Conservation (phyloP, 2,113 vertebrate genomes). For the Nerophis lumbriciformis region DNA sequence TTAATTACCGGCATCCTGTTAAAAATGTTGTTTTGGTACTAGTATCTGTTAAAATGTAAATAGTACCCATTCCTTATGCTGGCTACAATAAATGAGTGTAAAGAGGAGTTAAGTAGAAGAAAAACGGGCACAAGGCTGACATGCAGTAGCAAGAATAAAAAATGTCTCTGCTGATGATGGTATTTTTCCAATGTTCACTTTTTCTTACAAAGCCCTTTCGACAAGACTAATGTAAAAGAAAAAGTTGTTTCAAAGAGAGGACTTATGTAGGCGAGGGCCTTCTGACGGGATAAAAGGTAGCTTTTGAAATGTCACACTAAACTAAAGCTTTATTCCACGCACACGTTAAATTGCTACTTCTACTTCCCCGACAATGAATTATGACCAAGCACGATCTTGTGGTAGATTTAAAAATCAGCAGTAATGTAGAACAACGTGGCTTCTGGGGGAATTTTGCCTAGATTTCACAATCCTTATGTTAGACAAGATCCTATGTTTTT, state of each 20-base stretch:
- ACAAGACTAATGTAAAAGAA: constrained; percentile 30
- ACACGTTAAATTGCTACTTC: constrained; percentile 7
- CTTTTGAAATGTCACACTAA: constrained; percentile 48
- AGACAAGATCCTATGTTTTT: too few relatives aligned
- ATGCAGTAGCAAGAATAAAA: constrained; percentile 20
- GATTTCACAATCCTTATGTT: too few relatives aligned
- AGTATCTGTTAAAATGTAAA: too few relatives aligned
- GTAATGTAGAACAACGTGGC: constrained; percentile 20
- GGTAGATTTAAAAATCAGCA: constrained; percentile 10
- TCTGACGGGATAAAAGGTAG: constrained; percentile 42
- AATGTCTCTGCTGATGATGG: constrained; percentile 30
- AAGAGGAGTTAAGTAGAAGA: too few relatives aligned
- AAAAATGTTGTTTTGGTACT: too few relatives aligned
- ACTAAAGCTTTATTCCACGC: constrained; percentile 19
- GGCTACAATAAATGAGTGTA: too few relatives aligned
- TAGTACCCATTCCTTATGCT: too few relatives aligned
- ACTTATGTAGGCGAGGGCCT: constrained; percentile 35
- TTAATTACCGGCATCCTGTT: too few relatives aligned
- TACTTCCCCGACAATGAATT: constrained; percentile 6
- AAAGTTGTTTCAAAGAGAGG: constrained; percentile 43
- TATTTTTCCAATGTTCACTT: constrained; percentile 29
- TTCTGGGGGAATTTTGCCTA: not conserved
- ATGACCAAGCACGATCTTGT: constrained; percentile 19
- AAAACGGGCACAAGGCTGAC: constrained; percentile 1
- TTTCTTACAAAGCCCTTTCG: constrained; percentile 35